phyloP scores from a whole-genome alignment of 1,140 invertebrate species.

The Drosophila ambigua region DNA sequence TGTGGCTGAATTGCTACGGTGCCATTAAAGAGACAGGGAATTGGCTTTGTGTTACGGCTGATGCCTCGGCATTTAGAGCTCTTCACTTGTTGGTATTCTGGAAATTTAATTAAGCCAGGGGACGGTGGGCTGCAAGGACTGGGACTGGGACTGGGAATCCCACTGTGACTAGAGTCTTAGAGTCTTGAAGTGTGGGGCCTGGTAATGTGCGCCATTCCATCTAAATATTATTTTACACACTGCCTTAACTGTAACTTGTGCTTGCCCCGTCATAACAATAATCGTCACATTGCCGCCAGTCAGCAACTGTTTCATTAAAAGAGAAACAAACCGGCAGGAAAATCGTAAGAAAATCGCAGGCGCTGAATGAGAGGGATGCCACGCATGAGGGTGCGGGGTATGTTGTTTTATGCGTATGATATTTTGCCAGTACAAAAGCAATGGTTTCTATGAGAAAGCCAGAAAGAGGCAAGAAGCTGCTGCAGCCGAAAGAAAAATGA shows the following conservation, averaged over 20 bases:
- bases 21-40: slow-evolving; percentile 30
- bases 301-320: slow-evolving; percentile 79
- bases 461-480: slow-evolving; percentile 45
- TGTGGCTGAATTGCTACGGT: slow-evolving; percentile 26
- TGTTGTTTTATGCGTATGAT: slow-evolving; percentile 81
- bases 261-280: slow-evolving; percentile 80
- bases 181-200: too few species aligned
- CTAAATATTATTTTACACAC: slow-evolving; percentile 81
- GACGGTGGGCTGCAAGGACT: slow-evolving; percentile 27
- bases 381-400: slow-evolving; percentile 25
- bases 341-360: slow-evolving; percentile 19
- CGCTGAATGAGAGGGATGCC: neutral
- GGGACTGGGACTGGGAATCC: neutral
- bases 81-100: slow-evolving; percentile 47
- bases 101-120: slow-evolving; percentile 74
- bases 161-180: too few species aligned
- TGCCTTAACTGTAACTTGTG: slow-evolving; percentile 78
- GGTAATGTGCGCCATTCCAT: slow-evolving; percentile 32
- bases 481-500: slow-evolving; percentile 53
- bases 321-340: slow-evolving; percentile 59
- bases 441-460: slow-evolving; percentile 44
- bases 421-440: slow-evolving; percentile 76
- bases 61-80: slow-evolving; percentile 53
- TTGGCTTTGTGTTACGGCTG: slow-evolving; percentile 43
- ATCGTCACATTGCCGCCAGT: slow-evolving; percentile 76